These are phyloP conservation scores for Crotalus tigris DNA, from an alignment of 2,113 vertebrate genomes.

Conservation along the genomic window DNA sequence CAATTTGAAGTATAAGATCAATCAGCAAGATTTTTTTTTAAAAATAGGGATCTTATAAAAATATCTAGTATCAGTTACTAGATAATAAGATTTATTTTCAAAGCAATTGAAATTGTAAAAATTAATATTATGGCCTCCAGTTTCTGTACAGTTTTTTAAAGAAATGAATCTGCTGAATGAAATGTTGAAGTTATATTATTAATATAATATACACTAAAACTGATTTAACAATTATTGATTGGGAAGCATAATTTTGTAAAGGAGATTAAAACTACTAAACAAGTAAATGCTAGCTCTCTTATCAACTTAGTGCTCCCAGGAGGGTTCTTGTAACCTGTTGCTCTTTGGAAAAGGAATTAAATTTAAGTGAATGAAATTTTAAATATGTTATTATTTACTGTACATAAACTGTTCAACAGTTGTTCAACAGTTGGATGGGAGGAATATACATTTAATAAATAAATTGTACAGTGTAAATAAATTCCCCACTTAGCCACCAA, in stretches of 20 bases:
- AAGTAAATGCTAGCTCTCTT: background rate
- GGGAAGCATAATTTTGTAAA: background rate
- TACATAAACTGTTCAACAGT: background rate
- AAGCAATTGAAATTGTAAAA: constrained; percentile 55
- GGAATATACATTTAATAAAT: background rate
- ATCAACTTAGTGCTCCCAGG: background rate
- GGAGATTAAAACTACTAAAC: background rate
- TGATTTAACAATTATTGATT: background rate
- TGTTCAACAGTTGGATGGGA: background rate
- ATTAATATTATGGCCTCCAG: constrained; percentile 26
- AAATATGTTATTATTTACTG: background rate
- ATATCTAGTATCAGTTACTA: constrained; percentile 6
- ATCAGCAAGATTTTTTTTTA: constrained; percentile 18
- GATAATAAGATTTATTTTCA: constrained; percentile 45
- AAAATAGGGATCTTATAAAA: constrained; percentile 14
- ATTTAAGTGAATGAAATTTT: background rate
- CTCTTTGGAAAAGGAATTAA: background rate
- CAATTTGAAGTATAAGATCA: constrained; percentile 13
- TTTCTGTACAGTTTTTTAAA: background rate
- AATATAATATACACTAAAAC: background rate
- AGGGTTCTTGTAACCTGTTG: background rate
- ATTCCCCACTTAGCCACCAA: background rate
- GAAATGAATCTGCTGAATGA: background rate
- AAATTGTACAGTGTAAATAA: background rate
- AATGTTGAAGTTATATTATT: background rate